Percentiles rank a stretch among this genome's conserved stretches.
Evolutionary conservation across 2,888 invertebrate species (phyloP).

Genomic region (Heterodera filipjevi): DNA sequence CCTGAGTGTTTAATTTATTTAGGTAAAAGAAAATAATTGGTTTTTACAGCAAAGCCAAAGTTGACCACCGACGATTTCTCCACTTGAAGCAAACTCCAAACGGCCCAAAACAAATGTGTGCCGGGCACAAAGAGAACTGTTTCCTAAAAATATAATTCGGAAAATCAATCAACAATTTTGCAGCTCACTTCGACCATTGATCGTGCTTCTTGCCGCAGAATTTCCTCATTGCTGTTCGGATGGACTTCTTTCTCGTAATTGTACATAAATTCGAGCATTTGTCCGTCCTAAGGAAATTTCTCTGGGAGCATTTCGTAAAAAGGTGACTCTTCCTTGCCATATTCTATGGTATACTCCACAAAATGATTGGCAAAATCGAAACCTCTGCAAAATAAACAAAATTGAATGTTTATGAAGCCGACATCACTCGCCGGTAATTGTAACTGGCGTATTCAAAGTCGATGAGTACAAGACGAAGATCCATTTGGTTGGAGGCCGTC

Average conservation of each 20-base stretch:
- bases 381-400: too few species aligned
- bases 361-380: conserved; percentile 95
- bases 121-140: conserved; percentile 79
- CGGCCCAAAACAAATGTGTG: conserved; percentile 89
- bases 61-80: conserved; percentile 63
- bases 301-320: conserved; percentile 76
- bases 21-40: too few species aligned
- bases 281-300: conserved; percentile 68
- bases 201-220: conserved; percentile 27
- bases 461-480: conserved; percentile 66
- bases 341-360: conserved; percentile 85
- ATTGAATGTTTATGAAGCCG: not conserved
- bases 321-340: conserved; percentile 79
- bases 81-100: conserved; percentile 75
- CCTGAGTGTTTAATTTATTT: conserved; percentile 39
- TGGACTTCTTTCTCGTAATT: conserved; percentile 36
- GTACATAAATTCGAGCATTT: conserved; percentile 41
- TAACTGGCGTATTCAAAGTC: conserved; percentile 69
- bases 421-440: conserved; percentile 73
- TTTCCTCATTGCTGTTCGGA: conserved; percentile 21
- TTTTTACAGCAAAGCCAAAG: conserved; percentile 60
- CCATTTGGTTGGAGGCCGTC: conserved; percentile 63
- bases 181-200: conserved; percentile 29
- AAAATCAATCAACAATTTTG: not conserved
- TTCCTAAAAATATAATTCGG: conserved; percentile 70